A percentile compares a stretch with the other conserved stretches of the same genome.
phyloP scores from a whole-genome alignment of 2,888 invertebrate species.

The Eledona agricola region DNA sequence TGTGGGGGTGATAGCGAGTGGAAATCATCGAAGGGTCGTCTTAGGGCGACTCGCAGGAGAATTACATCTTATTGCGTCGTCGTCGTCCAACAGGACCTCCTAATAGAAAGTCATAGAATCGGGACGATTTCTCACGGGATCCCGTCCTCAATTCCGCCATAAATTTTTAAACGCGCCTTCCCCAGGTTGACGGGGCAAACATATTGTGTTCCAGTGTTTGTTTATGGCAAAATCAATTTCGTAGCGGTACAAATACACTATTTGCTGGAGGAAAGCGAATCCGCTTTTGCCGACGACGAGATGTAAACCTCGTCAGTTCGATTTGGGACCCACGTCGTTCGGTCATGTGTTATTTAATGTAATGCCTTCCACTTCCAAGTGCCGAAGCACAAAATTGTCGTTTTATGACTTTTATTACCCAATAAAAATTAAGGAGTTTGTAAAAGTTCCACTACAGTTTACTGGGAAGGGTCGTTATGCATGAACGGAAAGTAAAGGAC shows the following conservation, averaged over 20 bases:
- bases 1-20: conserved; percentile 1
- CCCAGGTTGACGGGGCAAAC: conserved; percentile 7
- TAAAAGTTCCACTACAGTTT: conserved; percentile 26
- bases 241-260: conserved; percentile 19
- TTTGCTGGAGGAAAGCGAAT: conserved; percentile 2
- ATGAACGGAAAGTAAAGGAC: conserved; percentile 6
- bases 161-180: conserved; percentile 22
- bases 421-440: conserved; percentile 37
- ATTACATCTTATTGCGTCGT: no score
- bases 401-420: conserved; percentile 28
- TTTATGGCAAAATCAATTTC: conserved; percentile 16
- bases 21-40: conserved; percentile 8
- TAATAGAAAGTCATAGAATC: no score
- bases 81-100: no score
- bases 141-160: conserved; percentile 24
- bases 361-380: no score
- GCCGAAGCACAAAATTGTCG: conserved; percentile 12
- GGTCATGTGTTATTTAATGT: no score
- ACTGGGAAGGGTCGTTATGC: conserved; percentile 16
- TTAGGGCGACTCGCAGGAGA: no score
- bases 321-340: conserved; percentile 12
- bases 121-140: conserved; percentile 22
- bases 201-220: conserved; percentile 11
- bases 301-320: conserved; percentile 17
- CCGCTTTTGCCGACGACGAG: background rate